Base-by-base conservation (phyloP, 2,888 invertebrate species). In the Leucoma salicis region DNA sequence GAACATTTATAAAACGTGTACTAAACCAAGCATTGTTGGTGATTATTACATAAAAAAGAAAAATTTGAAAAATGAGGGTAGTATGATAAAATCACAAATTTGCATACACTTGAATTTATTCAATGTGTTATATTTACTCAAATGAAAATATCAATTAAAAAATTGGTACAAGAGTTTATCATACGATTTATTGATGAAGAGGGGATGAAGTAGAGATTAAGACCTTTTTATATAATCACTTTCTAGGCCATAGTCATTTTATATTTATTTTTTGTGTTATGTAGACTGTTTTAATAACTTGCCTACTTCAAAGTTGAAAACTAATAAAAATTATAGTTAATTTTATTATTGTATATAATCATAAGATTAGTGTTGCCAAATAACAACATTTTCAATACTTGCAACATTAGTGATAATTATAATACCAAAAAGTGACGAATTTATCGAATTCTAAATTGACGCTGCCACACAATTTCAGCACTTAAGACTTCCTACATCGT, bases 21-120 rank as follows among this genome's bases (percentile, higher is more conserved):
- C n/a, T 38, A 38, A 46, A 49, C 45, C 8, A 44, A 54, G 61
- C 49, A 44, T 54, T 49, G 28, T 46, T 43, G 35, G 18, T 35
- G 52, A 39, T 15, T 34, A 6, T 16, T 21, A 21, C 21, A 21
- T 8, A 21, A 21, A n/a, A 8, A 21, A 21, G 21, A 21, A 21
- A 16, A 21, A 21, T 21, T 21, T 21, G 5, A 8, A 21, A 21
- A 21, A 21, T 21, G 21, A 21, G 6, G 6, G 1, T 21, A 21
- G 8, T 21, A 21, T 21, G 21, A 8, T 21, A 21, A 21, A 21
- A 21, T 21, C 21, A 21, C 21, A 3, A 3, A 8, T 21, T 21
- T 21, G 21, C 21, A n/a, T n/a, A n/a, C n/a, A n/a, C n/a, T n/a
- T n/a, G n/a, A n/a, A n/a, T n/a, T n/a, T n/a, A n/a, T n/a, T n/a